phyloP scores from a whole-genome alignment of 2,888 invertebrate genomes.

The Drosophila bunnanda region DNA sequence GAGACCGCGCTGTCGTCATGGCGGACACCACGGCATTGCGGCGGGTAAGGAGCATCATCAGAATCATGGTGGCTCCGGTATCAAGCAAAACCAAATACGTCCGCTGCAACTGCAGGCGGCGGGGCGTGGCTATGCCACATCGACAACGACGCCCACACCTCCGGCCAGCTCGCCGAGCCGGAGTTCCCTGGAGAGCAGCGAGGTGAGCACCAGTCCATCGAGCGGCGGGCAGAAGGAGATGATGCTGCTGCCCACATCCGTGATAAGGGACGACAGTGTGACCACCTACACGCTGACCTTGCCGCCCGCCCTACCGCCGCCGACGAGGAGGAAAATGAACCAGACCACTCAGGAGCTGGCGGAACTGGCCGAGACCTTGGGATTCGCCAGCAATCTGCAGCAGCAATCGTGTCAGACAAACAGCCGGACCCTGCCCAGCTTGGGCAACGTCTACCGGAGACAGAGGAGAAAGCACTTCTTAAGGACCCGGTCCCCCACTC shows the following conservation, averaged over 20 bases:
- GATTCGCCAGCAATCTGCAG: slow-evolving; percentile 81
- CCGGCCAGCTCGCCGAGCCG: slow-evolving; percentile 63
- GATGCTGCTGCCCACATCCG: slow-evolving; percentile 82
- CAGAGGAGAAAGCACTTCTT: slow-evolving; percentile 85
- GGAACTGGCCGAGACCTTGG: slow-evolving; percentile 86
- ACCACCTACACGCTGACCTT: slow-evolving; percentile 79
- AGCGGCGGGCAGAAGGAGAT: slow-evolving; percentile 66
- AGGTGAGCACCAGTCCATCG: slow-evolving; percentile 65
- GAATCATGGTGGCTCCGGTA: slow-evolving; percentile 63
- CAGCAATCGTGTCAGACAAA: slow-evolving; percentile 50
- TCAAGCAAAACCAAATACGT: slow-evolving; percentile 85
- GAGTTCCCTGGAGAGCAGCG: slow-evolving; percentile 59
- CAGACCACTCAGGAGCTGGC: slow-evolving; percentile 86
- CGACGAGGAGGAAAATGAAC: slow-evolving; percentile 85
- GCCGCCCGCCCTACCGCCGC: slow-evolving; percentile 85
- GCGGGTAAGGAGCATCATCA: slow-evolving; percentile 55
- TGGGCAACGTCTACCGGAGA: slow-evolving; percentile 81
- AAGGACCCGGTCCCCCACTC: slow-evolving; percentile 86
- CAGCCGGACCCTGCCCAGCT: slow-evolving; percentile 69
- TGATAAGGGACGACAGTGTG: slow-evolving; percentile 82
- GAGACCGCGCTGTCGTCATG: slow-evolving; percentile 79
- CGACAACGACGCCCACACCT: slow-evolving; percentile 55
- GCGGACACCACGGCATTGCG: slow-evolving; percentile 38
- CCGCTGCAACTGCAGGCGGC: slow-evolving; percentile 77
- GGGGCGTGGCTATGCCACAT: slow-evolving; percentile 52